Base-by-base conservation (phyloP, 2,888 invertebrate species). In the Caenorhabditis sinica region DNA sequence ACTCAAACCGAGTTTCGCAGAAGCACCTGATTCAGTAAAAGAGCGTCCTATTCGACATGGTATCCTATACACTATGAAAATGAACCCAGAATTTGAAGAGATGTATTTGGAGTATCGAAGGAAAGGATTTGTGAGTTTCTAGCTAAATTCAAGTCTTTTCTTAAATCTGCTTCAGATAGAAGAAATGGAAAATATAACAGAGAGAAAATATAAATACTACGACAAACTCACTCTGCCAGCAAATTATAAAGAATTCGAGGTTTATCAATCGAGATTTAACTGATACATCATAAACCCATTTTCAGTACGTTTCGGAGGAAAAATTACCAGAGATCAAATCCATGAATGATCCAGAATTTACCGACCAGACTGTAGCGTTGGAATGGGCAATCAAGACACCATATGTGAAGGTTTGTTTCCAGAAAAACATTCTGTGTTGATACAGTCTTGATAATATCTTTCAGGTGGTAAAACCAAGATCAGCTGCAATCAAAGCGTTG, bases 351-450 rank as follows among this genome's bases (percentile, higher is more conserved):
- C 71, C 71, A 17, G 25, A 25, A 13, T 56, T 71, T n/a, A 6
- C 11, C 11, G 28, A 71, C 1, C 40, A 71, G 6, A 15, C 4
- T 25, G 56, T 71, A 0, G 71, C 36, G 1, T 15, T 71, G 40
- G 71, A 71, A n/a, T 71, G 58, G 56, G 25, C 56, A 25, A 71
- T 71, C 15, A 20, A 23, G 8, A 43, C 56, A 20, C 40, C 40
- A 3, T 1, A 36, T 20, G 4, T 36, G 3, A 30, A 56, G 23
- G 56, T 63, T 43, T 36, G 36, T 20, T 60, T 28, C 20, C 9
- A 13, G 13, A 13, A 40, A 11, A 11, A 13, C 40, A 40, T 13
- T n/a, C n/a, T n/a, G n/a, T n/a, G n/a, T n/a, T 40, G 2, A 40
- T 11, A 40, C 6, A 40, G 13, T 40, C 13, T 13, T 40, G 11